phyloP scores from a whole-genome alignment of 1,140 invertebrate species.

The Drosophila sproati region DNA sequence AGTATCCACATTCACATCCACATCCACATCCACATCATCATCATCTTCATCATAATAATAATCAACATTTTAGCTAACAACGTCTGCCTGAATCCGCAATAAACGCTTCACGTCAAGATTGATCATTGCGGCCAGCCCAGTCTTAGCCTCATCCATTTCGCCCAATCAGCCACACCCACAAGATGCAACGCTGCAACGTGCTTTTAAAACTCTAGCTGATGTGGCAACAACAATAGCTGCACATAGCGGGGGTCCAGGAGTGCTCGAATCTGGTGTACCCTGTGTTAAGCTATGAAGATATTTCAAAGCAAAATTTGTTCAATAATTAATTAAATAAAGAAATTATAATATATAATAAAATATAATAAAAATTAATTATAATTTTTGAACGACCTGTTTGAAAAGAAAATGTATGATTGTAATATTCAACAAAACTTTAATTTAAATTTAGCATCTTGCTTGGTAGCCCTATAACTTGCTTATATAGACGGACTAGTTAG shows the following conservation, averaged over 20 bases:
- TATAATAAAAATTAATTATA: too few relatives aligned
- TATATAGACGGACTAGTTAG: too few relatives aligned
- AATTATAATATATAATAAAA: too few relatives aligned
- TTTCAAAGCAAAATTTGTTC: background rate
- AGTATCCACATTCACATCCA: constrained; percentile 30
- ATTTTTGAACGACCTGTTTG: too few relatives aligned
- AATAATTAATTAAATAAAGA: too few relatives aligned
- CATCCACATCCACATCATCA: constrained; percentile 32
- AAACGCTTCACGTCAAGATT: constrained; percentile 72
- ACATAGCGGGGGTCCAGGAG: constrained; percentile 1
- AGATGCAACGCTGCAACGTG: constrained; percentile 55
- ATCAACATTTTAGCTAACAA: constrained; percentile 55
- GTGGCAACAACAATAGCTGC: constrained; percentile 58
- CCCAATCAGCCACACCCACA: constrained; percentile 80
- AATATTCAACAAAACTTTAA: too few relatives aligned
- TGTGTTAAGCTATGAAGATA: background rate
- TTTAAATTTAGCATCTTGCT: too few relatives aligned
- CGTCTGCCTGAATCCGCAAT: constrained; percentile 39
- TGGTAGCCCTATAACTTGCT: too few relatives aligned
- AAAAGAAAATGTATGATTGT: too few relatives aligned
- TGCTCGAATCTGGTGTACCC: constrained; percentile 2
- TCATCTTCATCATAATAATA: constrained; percentile 46
- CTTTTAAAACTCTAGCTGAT: constrained; percentile 59
- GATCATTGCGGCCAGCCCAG: constrained; percentile 61
- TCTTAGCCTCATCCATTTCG: constrained; percentile 68